Evolutionary conservation across 1,140 invertebrate genomes (phyloP).

Genomic region (Thalassaphorura encarpata): DNA sequence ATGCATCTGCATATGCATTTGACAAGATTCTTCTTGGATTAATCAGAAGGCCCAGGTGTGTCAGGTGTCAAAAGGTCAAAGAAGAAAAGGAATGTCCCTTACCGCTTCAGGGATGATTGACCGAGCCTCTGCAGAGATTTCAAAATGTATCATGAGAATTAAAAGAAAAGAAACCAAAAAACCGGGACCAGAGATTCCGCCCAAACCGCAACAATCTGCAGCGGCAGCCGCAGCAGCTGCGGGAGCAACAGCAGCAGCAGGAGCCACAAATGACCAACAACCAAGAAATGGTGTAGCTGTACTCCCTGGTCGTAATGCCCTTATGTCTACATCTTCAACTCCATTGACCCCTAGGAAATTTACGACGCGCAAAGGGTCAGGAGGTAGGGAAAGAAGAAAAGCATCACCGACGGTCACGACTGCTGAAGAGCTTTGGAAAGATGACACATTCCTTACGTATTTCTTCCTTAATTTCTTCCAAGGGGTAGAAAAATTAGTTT

Average conservation of each 20-base stretch:
- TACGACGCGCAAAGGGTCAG: too few relatives aligned
- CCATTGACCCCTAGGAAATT: slow-evolving; percentile 25
- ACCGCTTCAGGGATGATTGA: slow-evolving; percentile 29
- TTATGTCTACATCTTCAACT: too few relatives aligned
- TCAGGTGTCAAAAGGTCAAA: too few relatives aligned
- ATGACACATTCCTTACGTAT: slow-evolving; percentile 26
- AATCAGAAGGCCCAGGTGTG: too few relatives aligned
- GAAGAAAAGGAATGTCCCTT: slow-evolving; percentile 19
- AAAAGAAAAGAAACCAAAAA: slow-evolving; percentile 30
- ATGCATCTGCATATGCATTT: too few relatives aligned
- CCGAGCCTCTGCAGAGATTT: slow-evolving; percentile 30
- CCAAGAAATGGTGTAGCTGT: slow-evolving; percentile 17
- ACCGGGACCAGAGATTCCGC: slow-evolving; percentile 28
- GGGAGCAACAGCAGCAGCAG: slow-evolving; percentile 3
- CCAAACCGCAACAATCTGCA: too few relatives aligned
- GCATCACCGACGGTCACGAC: background rate
- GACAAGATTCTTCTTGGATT: too few relatives aligned
- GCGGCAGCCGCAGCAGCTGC: background rate
- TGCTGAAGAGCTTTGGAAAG: slow-evolving; percentile 18
- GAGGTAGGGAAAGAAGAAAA: slow-evolving; percentile 5
- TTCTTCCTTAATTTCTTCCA: slow-evolving; percentile 27
- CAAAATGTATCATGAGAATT: slow-evolving; percentile 31
- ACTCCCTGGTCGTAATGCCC: slow-evolving; percentile 14
- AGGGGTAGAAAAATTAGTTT: slow-evolving; percentile 28
- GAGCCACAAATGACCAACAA: slow-evolving; percentile 8